Conservation (phyloP, 2,113 vertebrate species). For the Epinephelus fuscoguttatus region DNA sequence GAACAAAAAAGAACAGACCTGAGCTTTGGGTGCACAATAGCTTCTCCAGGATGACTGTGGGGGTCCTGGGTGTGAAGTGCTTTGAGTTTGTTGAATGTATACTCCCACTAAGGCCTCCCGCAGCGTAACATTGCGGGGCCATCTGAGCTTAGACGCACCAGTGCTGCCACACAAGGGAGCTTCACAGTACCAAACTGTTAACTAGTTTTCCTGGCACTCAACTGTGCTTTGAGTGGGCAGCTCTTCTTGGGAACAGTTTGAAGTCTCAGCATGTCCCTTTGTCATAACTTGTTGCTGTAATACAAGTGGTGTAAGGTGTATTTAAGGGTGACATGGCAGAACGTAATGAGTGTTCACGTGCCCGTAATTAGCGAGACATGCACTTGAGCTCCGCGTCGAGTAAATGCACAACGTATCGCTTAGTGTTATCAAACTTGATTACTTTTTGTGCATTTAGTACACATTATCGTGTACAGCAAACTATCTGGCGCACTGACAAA, state of each 20-base stretch:
- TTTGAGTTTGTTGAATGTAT: conserved; percentile 61
- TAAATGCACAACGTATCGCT: not conserved
- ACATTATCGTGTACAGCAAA: conserved; percentile 7
- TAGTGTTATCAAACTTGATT: not conserved
- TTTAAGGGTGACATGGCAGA: conserved; percentile 23
- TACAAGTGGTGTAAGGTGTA: conserved; percentile 36
- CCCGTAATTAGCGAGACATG: not conserved
- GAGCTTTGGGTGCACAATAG: conserved; percentile 29
- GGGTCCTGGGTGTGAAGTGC: conserved; percentile 72
- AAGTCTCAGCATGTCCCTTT: conserved; percentile 66
- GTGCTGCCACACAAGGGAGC: conserved; percentile 66
- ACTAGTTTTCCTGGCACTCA: conserved; percentile 69
- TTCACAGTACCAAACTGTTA: conserved; percentile 72
- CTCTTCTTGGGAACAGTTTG: conserved; percentile 65
- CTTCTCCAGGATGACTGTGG: conserved; percentile 59
- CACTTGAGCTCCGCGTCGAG: not conserved
- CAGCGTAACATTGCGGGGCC: conserved; percentile 62
- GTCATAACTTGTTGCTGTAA: conserved; percentile 52
- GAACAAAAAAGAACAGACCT: conserved; percentile 39
- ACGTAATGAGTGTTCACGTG: not conserved
- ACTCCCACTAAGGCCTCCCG: conserved; percentile 70
- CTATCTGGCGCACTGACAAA: conserved; percentile 28
- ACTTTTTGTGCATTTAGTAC: not conserved
- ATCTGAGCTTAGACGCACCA: conserved; percentile 77
- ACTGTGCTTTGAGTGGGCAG: conserved; percentile 72